Evolutionary conservation across 2,797 vertebrate species (phyloP), one percentile per base, ranked within the genome.

Genomic region (Spondyliosoma cantharus): DNA sequence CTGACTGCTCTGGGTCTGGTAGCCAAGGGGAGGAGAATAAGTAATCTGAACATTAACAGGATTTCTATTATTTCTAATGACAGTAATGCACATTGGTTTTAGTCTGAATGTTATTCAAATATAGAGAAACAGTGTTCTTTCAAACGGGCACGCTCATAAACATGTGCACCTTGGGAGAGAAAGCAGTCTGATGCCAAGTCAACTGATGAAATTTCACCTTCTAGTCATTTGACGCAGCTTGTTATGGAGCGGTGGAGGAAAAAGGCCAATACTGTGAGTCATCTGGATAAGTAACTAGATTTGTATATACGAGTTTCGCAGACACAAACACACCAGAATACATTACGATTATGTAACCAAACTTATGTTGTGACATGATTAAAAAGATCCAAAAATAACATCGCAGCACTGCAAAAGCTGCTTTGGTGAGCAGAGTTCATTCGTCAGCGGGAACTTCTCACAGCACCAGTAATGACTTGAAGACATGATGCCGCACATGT

Each of bases 201-300:
- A 71, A 64, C 52, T 65, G 82, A 71, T 80, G 70, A 83, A 83
- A 85, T 81, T 85, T 84, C 82, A 74, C 60, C 83, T 82, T 42
- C 8, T 19, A 58, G 86, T 67, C 27, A 76, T 74, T 5, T 57
- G 69, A 79, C 24, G 62, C 43, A 61, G 80, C 63, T 60, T 13
- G 74, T 78, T 70, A 72, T 49, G 19, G 52, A 84, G 77, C 61
- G 58, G 74, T 75, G 64, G 60, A 71, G 50, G 50, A 50, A 71
- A 66, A 70, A 22, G 6, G 53, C 57, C 67, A 60, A 64, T 50
- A 42, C 67, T 45, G 66, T 25, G 59, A 71, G 70, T 76, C 75
- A 86, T 48, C 19, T 70, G 22, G 57, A 80, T 76, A 62, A 79
- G 64, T 61, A 73, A 78, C 66, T 3, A 5, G 43, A 72, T 15